Evolutionary conservation across 1,140 invertebrate genomes (phyloP), one percentile per base, ranked within the genome.

Genomic region (Drosophila azteca): DNA sequence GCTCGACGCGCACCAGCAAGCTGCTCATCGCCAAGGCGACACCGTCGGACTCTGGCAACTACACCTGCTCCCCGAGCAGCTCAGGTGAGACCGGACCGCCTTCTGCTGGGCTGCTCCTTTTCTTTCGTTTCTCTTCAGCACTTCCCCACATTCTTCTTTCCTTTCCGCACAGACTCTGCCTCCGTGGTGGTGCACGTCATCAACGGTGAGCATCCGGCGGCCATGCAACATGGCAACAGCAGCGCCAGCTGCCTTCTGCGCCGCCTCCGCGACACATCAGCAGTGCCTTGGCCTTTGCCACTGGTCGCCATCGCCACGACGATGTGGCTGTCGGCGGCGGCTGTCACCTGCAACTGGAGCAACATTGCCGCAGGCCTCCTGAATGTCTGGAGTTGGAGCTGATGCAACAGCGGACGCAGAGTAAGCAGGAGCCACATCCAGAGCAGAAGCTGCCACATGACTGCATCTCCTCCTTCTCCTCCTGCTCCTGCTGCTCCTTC

Each of bases 31-130:
- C 95, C 35, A 94, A 95, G 79, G 96, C 96, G 46, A 93, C 95
- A 49, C 94, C 95, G 7, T 92, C 94, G 63, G 96, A 97, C 92
- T 96, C 96, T 13, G 96, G 96, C 26, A 97, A 97, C 93, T 97
- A 97, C 92, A 97, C 96, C 6, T 97, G 96, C 90, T 94, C 96
- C 13, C 96, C 96, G 17, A 94, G 93, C 77, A 94, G 93, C 82
- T 94, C 93, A 84, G 93, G 94, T 26, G 24, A 26, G 24, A 26
- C 24, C 22, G 22, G 22, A 24, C 22, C 22, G 22, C 22, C 24
- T 26, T 5, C 3, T 20, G 17, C 17, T 20, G 17, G 17, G 17
- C 17, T 20, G 17, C 17, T 24, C 9, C 6, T 17, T 31, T 24
- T 15, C 13, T 24, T 24, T 24, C 22, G 22, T 24, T 4, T 4